Conservation (phyloP, 2,797 vertebrate genomes). For the Acanthornis magna region DNA sequence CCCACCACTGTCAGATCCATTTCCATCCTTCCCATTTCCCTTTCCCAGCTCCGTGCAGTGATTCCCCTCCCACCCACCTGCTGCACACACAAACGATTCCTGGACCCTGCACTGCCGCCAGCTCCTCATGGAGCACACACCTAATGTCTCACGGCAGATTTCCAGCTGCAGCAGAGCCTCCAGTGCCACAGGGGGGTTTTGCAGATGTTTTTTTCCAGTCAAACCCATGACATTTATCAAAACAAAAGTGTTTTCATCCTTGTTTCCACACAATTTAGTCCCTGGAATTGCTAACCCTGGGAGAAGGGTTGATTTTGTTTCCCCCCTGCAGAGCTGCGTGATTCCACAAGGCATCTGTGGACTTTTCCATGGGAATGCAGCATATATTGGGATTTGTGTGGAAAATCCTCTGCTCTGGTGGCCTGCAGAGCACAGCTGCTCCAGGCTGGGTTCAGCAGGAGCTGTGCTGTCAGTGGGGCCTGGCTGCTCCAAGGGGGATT, state of each 20-base stretch:
- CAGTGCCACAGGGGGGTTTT: neutral
- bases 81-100: neutral
- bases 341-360: neutral
- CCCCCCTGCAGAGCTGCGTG: neutral
- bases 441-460: neutral
- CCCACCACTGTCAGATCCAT: neutral
- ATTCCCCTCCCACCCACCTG: neutral
- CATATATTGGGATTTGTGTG: fast-evolving
- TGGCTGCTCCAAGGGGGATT: neutral
- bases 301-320: neutral
- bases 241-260: neutral
- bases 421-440: neutral
- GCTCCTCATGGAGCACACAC: neutral
- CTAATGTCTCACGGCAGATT: neutral
- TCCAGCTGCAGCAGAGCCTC: neutral
- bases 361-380: neutral
- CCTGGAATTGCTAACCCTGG: neutral
- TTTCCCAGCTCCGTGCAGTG: neutral
- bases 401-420: neutral
- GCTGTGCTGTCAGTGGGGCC: neutral
- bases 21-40: neutral
- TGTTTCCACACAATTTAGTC: neutral
- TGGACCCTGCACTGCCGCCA: neutral
- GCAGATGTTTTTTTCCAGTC: neutral
- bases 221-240: neutral